Conservation (phyloP, 2,797 vertebrate genomes). For the Sphenopsis melanotis region DNA sequence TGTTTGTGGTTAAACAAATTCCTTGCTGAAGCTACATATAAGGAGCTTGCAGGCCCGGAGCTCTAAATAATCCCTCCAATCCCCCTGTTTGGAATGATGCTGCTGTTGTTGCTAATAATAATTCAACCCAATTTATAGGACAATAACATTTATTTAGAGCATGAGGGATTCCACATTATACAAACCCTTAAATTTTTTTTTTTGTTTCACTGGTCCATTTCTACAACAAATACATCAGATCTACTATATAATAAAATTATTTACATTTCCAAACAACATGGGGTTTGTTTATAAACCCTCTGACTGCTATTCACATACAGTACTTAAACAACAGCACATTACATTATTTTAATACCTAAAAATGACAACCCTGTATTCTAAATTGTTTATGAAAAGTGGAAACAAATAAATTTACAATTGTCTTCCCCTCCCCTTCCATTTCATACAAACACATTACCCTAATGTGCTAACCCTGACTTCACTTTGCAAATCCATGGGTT, state of each 20-base stretch:
- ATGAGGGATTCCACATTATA: slow-evolving; percentile 77
- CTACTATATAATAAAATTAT: slow-evolving; percentile 83
- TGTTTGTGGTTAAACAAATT: slow-evolving; percentile 8
- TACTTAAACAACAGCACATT: slow-evolving; percentile 80
- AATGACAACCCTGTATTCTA: slow-evolving; percentile 79
- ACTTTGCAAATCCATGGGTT: slow-evolving; percentile 60
- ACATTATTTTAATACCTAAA: slow-evolving; percentile 76
- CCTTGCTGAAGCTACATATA: slow-evolving; percentile 33
- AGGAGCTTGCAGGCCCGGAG: slow-evolving; percentile 17
- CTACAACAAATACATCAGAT: slow-evolving; percentile 83
- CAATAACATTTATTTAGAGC: slow-evolving; percentile 83
- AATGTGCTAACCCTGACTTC: slow-evolving; percentile 64
- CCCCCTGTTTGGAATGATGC: neutral
- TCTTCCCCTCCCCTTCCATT: slow-evolving; percentile 49
- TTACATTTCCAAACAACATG: slow-evolving; percentile 75
- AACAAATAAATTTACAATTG: slow-evolving; percentile 76
- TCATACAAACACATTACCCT: slow-evolving; percentile 50
- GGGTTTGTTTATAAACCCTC: slow-evolving; percentile 68
- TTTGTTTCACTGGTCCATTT: slow-evolving; percentile 81
- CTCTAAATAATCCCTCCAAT: slow-evolving; percentile 19
- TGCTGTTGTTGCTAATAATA: slow-evolving; percentile 52
- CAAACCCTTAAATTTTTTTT: slow-evolving; percentile 77
- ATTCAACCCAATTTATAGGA: slow-evolving; percentile 55
- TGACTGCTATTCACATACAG: slow-evolving; percentile 82
- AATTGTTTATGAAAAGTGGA: slow-evolving; percentile 75